phyloP scores from a whole-genome alignment of 2,113 vertebrate species.

The Pachycephala philippinensis region DNA sequence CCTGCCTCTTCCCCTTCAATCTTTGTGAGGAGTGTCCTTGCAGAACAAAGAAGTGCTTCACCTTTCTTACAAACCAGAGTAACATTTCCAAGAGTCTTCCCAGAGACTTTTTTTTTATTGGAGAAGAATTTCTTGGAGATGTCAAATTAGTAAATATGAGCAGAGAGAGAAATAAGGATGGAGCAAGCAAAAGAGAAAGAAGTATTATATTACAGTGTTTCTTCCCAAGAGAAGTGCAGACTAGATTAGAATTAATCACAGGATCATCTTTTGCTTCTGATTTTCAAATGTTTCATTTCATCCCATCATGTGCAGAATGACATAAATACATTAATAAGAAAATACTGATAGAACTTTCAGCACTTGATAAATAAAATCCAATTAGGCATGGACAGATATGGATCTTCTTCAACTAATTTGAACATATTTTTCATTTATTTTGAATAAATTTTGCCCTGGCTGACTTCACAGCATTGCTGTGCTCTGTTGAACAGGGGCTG shows the following conservation, averaged over 20 bases:
- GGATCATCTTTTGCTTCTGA: neutral
- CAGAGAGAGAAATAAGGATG: neutral
- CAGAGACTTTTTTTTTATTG: neutral
- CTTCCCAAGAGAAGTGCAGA: neutral
- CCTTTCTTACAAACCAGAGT: neutral
- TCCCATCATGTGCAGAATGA: neutral
- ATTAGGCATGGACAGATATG: neutral
- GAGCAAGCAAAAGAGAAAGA: neutral
- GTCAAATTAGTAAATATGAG: neutral
- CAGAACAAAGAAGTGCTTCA: neutral
- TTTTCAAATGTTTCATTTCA: neutral
- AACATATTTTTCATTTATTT: neutral
- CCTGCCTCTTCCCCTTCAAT: neutral
- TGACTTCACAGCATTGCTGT: neutral
- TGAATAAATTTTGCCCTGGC: neutral
- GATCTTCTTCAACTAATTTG: neutral
- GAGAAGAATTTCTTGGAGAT: neutral
- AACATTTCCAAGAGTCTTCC: neutral
- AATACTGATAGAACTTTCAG: neutral
- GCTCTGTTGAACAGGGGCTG: neutral
- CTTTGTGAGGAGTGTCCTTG: neutral
- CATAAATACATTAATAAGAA: neutral
- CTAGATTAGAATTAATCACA: neutral
- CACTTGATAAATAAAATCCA: neutral
- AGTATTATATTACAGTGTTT: neutral